Evolutionary conservation across 92 coral and sea anemone species (phyloP), one percentile per base, ranked within the genome.

Genomic region (Meandrina meandrites): DNA sequence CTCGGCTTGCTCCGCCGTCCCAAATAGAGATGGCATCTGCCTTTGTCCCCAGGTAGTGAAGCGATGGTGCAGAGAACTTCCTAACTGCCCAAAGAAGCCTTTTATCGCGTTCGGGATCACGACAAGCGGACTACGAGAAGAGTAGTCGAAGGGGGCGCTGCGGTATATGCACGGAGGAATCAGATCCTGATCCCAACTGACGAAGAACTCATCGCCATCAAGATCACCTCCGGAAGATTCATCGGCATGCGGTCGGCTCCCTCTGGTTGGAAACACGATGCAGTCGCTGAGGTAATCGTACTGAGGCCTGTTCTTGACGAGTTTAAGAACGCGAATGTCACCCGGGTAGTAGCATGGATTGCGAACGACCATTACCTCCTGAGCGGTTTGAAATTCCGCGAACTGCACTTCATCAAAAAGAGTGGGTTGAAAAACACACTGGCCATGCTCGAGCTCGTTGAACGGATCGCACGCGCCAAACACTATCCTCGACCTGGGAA

Each of bases 401-500:
- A 53, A 19, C 57, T 79, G 90, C 47, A 83, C 94, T 75, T 94
- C 91, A 14, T 92, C 95, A n/a, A 86, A 87, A 62, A 96, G 83
- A 22, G 96, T 93, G 37, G 99, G 99, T 68, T 93, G 95, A 60
- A 96, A 96, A 88, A 93, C 95, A 53, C 99, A 96, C 54, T 95
- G 92, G 78, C 99, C 99, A 76, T 93, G 90, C 21, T 89, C 80
- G 73, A 96, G 91, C 45, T 82, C 67, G 79, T 91, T 92, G 77
- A 93, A 92, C 10, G 99, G 99, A 80, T 96, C 99, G 81, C 98
- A 93, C n/a, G 92, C 95, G 8, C 98, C 99, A 60, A 93, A 95
- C 50, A 94, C 99, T 77, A 94, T 57, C 79, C 99, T 89, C 30
- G 99, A 94, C 68, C 91, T 93, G 45, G 96, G 98, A 36, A 96